These are phyloP conservation scores for Crypturellus undulatus DNA, from an alignment of 2,113 vertebrate genomes.

Conservation along the genomic window DNA sequence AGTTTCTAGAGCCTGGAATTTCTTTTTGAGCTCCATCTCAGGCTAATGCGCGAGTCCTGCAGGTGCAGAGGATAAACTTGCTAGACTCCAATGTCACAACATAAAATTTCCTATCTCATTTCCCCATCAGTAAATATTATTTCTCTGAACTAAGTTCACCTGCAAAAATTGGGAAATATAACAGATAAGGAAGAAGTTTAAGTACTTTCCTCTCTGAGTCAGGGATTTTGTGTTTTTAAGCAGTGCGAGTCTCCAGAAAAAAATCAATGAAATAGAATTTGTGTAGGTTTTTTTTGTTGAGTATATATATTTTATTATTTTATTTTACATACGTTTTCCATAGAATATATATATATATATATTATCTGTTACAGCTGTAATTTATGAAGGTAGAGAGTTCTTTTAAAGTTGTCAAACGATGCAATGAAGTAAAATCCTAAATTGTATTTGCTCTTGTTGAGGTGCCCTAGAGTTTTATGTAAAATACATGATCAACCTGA, in stretches of 20 bases:
- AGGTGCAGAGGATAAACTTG: background rate
- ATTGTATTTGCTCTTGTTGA: background rate
- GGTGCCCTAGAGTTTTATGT: background rate
- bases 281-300: background rate
- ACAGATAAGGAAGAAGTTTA: background rate
- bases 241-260: background rate
- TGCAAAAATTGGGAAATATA: constrained; percentile 42
- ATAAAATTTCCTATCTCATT: constrained; percentile 18
- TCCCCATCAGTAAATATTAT: constrained; percentile 36
- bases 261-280: background rate
- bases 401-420: background rate
- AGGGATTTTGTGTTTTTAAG: background rate
- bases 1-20: background rate
- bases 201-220: constrained; percentile 1
- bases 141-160: constrained; percentile 49
- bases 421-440: background rate
- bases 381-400: background rate
- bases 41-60: background rate
- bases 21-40: background rate
- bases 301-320: background rate
- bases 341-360: too few species aligned
- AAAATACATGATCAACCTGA: background rate
- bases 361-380: too few species aligned
- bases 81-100: constrained; percentile 5
- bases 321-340: background rate